phyloP scores from a whole-genome alignment of 2,797 vertebrate genomes.

The Tenualosa thibaudeaui region DNA sequence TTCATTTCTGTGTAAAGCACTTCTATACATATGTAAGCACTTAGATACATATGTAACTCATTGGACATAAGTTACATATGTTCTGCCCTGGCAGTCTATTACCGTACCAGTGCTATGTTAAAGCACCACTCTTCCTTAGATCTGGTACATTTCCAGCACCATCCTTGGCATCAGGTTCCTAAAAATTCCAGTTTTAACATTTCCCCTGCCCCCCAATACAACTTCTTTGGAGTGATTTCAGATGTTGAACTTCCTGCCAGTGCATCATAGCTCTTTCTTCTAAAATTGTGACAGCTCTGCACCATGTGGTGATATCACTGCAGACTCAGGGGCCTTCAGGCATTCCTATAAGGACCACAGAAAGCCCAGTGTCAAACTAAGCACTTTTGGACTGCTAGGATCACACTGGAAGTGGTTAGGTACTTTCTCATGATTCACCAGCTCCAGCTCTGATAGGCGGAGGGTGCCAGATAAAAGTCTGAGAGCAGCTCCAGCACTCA shows the following conservation, averaged over 20 bases:
- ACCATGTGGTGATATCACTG: slow-evolving; percentile 34
- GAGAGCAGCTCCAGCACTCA: slow-evolving; percentile 24
- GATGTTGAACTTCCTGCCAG: not conserved
- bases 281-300: not conserved
- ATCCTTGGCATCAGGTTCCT: not conserved
- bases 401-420: slow-evolving; percentile 73
- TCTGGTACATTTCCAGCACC: not conserved
- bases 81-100: not conserved
- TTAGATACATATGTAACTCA: not conserved
- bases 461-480: slow-evolving; percentile 64
- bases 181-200: not conserved
- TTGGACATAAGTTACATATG: not conserved
- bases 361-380: slow-evolving; percentile 14
- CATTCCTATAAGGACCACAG: slow-evolving; percentile 46
- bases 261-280: not conserved
- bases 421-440: slow-evolving; percentile 80
- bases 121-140: not conserved
- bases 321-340: slow-evolving; percentile 47
- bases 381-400: slow-evolving; percentile 28
- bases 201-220: not conserved
- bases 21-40: not conserved
- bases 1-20: not conserved
- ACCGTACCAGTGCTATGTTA: not conserved
- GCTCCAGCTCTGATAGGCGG: slow-evolving; percentile 43
- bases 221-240: not conserved